Evolutionary conservation across 2,113 vertebrate species (phyloP).

Genomic region (Datnioides undecimradiatus): DNA sequence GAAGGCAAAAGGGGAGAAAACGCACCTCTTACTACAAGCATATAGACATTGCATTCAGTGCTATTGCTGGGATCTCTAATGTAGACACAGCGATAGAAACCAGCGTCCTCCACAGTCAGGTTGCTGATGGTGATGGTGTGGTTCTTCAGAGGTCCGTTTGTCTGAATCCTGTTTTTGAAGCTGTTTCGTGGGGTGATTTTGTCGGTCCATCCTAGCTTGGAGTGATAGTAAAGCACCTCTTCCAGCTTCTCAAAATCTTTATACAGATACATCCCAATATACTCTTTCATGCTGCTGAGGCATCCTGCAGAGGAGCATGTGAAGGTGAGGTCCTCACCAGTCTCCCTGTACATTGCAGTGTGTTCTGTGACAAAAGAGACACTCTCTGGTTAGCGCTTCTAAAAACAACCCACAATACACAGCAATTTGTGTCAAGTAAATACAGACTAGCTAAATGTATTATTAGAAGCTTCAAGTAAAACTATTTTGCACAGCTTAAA

Average conservation of each 20-base stretch:
- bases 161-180: background rate
- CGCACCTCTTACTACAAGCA: constrained; percentile 37
- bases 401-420: background rate
- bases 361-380: constrained; percentile 8
- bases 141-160: fast-evolving
- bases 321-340: constrained; percentile 31
- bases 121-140: constrained; percentile 40
- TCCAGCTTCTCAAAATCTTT: fast-evolving
- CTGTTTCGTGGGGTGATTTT: fast-evolving
- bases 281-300: fast-evolving
- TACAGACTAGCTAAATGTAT: background rate
- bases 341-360: fast-evolving
- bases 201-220: fast-evolving
- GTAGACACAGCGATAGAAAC: constrained; percentile 56
- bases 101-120: constrained; percentile 40
- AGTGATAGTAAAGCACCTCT: constrained; percentile 22
- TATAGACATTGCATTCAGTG: fast-evolving
- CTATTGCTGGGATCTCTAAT: fast-evolving
- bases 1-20: background rate
- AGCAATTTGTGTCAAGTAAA: background rate
- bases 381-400: background rate
- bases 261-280: constrained; percentile 44
- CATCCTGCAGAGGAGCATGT: constrained; percentile 23
- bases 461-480: background rate
- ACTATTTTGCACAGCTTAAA: background rate